Conservation (phyloP, 2,888 invertebrate genomes). For the Oegoconia quadripuncta region DNA sequence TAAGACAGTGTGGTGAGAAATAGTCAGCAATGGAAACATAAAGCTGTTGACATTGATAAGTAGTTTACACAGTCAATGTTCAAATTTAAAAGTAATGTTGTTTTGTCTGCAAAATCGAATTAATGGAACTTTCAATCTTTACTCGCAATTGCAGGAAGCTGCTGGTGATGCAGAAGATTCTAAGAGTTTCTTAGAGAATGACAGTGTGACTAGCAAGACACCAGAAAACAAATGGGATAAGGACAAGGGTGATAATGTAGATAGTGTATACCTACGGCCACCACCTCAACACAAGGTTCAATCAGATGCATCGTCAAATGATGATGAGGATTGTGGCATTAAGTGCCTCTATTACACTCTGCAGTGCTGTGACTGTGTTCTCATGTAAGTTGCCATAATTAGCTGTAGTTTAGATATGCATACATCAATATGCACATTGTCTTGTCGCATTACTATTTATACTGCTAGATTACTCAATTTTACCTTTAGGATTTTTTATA, state of each 20-base stretch:
- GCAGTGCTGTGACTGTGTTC: constrained; percentile 82
- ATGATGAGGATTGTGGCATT: constrained; percentile 79
- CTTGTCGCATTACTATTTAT: constrained; percentile 5
- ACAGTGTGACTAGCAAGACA: constrained; percentile 29
- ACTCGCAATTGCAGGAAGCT: constrained; percentile 40
- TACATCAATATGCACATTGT: not conserved
- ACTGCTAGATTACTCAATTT: too few species aligned
- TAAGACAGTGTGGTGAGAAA: too few species aligned
- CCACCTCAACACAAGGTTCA: constrained; percentile 45
- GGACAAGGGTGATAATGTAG: constrained; percentile 54
- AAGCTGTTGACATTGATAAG: too few species aligned
- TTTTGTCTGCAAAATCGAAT: too few species aligned
- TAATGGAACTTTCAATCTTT: not conserved
- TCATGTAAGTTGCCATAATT: constrained; percentile 48
- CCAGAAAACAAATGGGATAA: constrained; percentile 34
- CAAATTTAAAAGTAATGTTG: too few species aligned
- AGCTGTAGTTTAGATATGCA: constrained; percentile 1
- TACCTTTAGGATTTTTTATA: not conserved
- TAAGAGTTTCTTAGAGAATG: constrained; percentile 43
- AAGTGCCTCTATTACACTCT: constrained; percentile 81
- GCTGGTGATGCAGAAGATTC: constrained; percentile 43
- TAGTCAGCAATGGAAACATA: too few species aligned
- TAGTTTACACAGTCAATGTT: too few species aligned
- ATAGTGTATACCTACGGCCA: constrained; percentile 54
- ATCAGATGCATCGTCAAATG: constrained; percentile 44